Evolutionary conservation across 1,140 invertebrate species (phyloP), one percentile per base, ranked within the genome.

Genomic region (Ylistrum balloti): DNA sequence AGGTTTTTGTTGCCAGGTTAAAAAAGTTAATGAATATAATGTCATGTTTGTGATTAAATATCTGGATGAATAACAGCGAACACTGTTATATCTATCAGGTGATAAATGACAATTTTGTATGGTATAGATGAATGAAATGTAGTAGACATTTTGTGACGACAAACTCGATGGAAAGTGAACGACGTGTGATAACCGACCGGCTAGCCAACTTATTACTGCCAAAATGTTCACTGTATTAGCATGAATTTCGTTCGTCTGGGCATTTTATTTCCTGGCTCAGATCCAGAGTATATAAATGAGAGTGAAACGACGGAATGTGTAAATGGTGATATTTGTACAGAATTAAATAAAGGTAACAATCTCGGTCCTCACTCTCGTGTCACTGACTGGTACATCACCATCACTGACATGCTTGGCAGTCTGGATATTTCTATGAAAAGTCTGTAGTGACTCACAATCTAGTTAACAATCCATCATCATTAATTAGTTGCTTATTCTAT

Each of bases 331-430:
- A 74, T 74, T 74, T 74, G 56, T n/a, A 74, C 56, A 74, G 56
- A 74, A 74, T 74, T 74, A n/a, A n/a, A 74, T 74, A 74, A 74
- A 74, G 45, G 56, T 74, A 74, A 74, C 56, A 74, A 74, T 74
- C 56, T 74, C 56, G n/a, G 5, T 74, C n/a, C 56, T 74, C 9
- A n/a, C 22, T 28, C 1, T 74, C 9, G 56, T n/a, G 28, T 74
- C 28, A 28, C 56, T 28, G 22, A n/a, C 9, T 74, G 56, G 5
- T 74, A 74, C 28, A 74, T 28, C 17, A 74, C 9, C 2, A 28
- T 74, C 28, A 74, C 56, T 74, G 28, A 74, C 56, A 28, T 1
- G 56, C 28, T 74, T 5, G 56, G 22, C 9, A 74, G 56, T 74
- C 56, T 74, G 1, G 22, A 11, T 74, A 74, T 74, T 28, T 7